Conservation (phyloP, 2,797 vertebrate species). For the Lycodopsis pacificus region DNA sequence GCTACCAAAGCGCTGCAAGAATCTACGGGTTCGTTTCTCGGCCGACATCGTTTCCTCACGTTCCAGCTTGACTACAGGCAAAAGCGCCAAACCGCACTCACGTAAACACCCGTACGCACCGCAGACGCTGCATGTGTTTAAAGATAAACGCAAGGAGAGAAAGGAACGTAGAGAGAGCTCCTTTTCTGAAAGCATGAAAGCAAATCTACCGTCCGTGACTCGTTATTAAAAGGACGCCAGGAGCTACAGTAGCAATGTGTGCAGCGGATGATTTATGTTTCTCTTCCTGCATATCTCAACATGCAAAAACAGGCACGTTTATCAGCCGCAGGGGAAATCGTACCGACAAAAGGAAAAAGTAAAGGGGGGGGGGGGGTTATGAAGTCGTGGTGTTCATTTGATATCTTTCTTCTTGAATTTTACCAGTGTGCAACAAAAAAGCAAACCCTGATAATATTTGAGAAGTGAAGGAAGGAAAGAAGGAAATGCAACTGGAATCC, state of each 20-base stretch:
- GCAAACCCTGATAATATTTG: not conserved
- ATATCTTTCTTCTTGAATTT: not conserved
- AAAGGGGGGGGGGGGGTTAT: not conserved
- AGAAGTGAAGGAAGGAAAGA: not conserved
- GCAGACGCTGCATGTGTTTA: not conserved
- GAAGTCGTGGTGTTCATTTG: not conserved
- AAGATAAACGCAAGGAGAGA: not conserved
- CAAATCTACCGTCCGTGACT: conserved; percentile 27
- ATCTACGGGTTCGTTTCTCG: not conserved
- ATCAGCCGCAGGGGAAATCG: conserved; percentile 1
- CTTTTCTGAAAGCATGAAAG: conserved; percentile 34
- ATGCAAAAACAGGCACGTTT: conserved; percentile 15
- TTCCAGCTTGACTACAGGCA: not conserved
- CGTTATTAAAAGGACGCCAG: conserved; percentile 26
- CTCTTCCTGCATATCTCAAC: conserved; percentile 31
- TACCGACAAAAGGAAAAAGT: not conserved
- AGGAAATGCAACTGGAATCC: not conserved
- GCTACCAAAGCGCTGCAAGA: not conserved
- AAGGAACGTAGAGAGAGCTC: not conserved
- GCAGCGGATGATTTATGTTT: conserved; percentile 3
- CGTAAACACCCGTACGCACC: not conserved
- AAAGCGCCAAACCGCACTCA: conserved; percentile 1
- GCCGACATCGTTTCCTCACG: not conserved
- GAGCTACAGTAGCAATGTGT: conserved; percentile 20
- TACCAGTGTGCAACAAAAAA: too few species aligned